A percentile compares a stretch with the other conserved stretches of the same genome.
phyloP scores from a whole-genome alignment of 2,888 invertebrate genomes.

The Leptopterna dolabrata region DNA sequence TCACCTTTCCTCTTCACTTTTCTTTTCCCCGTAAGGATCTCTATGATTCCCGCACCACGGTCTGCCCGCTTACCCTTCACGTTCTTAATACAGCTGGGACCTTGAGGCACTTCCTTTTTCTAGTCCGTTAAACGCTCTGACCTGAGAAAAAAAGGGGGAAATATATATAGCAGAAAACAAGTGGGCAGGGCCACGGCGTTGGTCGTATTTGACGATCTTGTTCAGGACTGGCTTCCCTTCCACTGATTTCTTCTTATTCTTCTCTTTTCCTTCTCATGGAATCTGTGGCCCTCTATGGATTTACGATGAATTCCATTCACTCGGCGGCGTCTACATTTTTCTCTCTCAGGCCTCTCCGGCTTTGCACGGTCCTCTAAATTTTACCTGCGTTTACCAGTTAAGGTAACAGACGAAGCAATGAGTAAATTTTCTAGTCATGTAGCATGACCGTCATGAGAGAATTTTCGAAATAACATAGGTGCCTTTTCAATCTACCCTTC shows the following conservation, averaged over 20 bases:
- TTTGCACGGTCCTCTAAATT: neutral
- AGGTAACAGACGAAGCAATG: no score
- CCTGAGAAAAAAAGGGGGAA: neutral
- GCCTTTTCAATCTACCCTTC: no score
- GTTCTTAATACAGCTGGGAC: neutral
- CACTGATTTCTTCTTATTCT: neutral
- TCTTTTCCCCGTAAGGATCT: neutral
- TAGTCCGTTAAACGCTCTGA: constrained; percentile 11
- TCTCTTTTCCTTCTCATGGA: neutral
- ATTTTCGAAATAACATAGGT: no score
- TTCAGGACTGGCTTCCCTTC: neutral
- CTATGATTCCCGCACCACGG: neutral
- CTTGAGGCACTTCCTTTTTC: neutral
- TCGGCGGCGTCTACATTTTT: neutral
- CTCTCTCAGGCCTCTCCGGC: neutral
- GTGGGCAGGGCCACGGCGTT: neutral
- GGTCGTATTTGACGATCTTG: constrained; percentile 3
- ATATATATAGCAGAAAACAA: neutral
- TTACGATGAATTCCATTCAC: neutral
- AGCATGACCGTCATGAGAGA: no score
- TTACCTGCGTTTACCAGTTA: no score
- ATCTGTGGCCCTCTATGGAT: neutral
- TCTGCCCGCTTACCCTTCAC: neutral
- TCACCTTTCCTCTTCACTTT: neutral
- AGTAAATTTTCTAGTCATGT: no score